Conservation (phyloP, 2,888 invertebrate species). For the Bombyx huttoni region DNA sequence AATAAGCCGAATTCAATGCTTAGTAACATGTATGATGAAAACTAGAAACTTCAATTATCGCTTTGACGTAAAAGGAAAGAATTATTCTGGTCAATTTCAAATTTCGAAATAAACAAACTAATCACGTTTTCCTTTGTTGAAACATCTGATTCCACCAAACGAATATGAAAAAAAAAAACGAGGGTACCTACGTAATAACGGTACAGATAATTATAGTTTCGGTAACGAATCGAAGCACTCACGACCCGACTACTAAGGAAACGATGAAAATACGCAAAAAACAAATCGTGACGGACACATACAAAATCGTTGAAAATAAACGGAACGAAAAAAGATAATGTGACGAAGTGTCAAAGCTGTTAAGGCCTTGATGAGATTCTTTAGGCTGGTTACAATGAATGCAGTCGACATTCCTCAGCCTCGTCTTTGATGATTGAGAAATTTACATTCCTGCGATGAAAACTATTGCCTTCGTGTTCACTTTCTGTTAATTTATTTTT, state of each 20-base stretch:
- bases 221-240: conserved; percentile 56
- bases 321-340: conserved; percentile 28
- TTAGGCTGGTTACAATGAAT: conserved; percentile 5
- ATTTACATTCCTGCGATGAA: not conserved
- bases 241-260: conserved; percentile 42
- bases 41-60: not conserved
- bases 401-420: not conserved
- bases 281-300: conserved; percentile 48
- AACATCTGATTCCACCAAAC: conserved; percentile 27
- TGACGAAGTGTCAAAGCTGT: conserved; percentile 20
- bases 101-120: conserved; percentile 40
- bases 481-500: not conserved
- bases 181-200: conserved; percentile 32
- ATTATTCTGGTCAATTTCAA: conserved; percentile 14
- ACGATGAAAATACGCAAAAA: conserved; percentile 49
- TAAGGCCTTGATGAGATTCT: conserved; percentile 6
- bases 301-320: conserved; percentile 34
- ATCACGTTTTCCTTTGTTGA: conserved; percentile 39
- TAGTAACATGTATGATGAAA: conserved; percentile 1
- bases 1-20: conserved; percentile 11
- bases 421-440: not conserved
- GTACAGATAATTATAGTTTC: conserved; percentile 61
- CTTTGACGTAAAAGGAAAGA: conserved; percentile 3
- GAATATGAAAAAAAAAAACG: conserved; percentile 34
- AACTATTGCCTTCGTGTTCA: not conserved